These are phyloP conservation scores for Zoroaster sp. DNA, from an alignment of 53 echinoderm and acorn worm genomes.

Conservation along the genomic window DNA sequence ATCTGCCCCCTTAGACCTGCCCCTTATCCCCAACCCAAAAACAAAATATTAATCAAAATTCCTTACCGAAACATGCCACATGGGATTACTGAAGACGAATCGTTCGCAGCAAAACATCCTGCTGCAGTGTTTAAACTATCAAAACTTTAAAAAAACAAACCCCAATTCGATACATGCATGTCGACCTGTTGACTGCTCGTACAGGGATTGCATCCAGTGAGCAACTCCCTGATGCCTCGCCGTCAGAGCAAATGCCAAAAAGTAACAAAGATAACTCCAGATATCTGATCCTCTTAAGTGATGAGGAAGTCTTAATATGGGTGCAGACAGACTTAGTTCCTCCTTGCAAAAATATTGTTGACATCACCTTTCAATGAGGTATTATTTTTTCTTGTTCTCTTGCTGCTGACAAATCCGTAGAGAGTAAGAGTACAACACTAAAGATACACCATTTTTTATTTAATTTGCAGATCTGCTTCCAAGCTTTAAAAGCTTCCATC, in stretches of 20 bases:
- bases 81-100: background rate
- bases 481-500: background rate
- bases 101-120: conserved; percentile 39
- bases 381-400: background rate
- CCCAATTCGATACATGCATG: background rate
- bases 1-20: no score
- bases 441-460: background rate
- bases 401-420: background rate
- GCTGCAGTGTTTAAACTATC: no score
- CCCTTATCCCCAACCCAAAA: no score
- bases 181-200: no score
- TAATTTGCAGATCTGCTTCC: background rate
- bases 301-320: background rate
- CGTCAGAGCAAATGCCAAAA: background rate
- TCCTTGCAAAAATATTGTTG: background rate
- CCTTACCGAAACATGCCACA: background rate
- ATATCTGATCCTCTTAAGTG: background rate
- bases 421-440: background rate
- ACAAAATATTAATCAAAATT: background rate
- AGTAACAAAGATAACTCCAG: background rate
- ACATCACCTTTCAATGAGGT: background rate
- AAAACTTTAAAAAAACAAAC: background rate
- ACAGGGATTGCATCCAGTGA: no score
- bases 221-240: no score
- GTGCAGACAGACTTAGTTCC: background rate